A percentile compares a stretch with the other conserved stretches of the same genome.
Evolutionary conservation across 2,797 vertebrate species (phyloP).

Genomic region (Falco naumanni): DNA sequence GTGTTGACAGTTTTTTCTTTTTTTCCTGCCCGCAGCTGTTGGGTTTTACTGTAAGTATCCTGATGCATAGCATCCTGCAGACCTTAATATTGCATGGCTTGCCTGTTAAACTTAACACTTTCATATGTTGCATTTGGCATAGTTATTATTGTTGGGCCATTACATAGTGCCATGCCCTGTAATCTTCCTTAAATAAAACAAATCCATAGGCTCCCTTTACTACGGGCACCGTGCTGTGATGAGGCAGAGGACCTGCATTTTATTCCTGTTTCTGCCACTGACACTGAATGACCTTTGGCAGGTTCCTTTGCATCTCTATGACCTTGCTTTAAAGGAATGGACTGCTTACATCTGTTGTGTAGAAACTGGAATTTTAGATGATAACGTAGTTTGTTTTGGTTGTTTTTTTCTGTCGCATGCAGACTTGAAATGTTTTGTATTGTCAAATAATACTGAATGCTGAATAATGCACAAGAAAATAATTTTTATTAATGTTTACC

Average conservation of each 20-base stretch:
- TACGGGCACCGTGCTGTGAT: not conserved
- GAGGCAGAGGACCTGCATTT: not conserved
- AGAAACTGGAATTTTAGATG: not conserved
- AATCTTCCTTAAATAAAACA: not conserved
- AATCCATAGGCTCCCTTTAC: fast-evolving
- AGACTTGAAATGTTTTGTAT: not conserved
- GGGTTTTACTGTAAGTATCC: conserved; percentile 88
- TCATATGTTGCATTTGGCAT: fast-evolving
- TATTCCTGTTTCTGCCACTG: not conserved
- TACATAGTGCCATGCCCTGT: not conserved
- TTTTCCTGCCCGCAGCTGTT: conserved; percentile 77
- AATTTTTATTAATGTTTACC: not conserved
- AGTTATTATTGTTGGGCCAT: not conserved
- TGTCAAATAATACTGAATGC: not conserved
- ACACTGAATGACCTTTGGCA: not conserved
- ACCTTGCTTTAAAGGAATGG: not conserved
- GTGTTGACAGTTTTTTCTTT: conserved; percentile 45
- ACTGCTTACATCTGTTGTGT: not conserved
- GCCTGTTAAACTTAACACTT: not conserved
- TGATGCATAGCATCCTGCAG: not conserved
- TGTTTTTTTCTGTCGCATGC: not conserved
- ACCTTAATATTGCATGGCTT: conserved; percentile 58
- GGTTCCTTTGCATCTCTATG: not conserved
- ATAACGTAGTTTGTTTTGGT: not conserved
- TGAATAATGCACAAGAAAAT: not conserved